Conservation (phyloP, 1,140 invertebrate species). For the Diabrotica virgifera region DNA sequence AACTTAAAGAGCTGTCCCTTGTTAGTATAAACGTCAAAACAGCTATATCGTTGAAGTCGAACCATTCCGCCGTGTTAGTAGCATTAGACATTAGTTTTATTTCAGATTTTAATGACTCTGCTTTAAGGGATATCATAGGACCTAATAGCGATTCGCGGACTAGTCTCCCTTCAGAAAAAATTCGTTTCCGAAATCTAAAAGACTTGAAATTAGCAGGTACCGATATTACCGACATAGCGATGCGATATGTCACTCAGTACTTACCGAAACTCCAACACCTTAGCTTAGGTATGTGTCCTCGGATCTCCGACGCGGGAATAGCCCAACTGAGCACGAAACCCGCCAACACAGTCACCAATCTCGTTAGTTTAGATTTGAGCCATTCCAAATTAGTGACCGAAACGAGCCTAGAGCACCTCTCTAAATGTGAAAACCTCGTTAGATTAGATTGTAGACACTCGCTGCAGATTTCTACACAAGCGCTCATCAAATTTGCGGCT, state of each 20-base stretch:
- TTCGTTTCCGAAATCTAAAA: constrained; percentile 73
- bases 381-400: constrained; percentile 82
- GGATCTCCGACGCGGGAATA: constrained; percentile 87
- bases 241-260: constrained; percentile 77
- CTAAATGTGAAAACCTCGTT: constrained; percentile 61
- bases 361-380: constrained; percentile 70
- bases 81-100: constrained; percentile 79
- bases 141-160: constrained; percentile 82
- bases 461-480: constrained; percentile 71
- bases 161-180: constrained; percentile 77
- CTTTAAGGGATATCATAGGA: constrained; percentile 77
- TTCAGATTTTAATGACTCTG: constrained; percentile 75
- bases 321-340: constrained; percentile 72
- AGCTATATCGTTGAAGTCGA: constrained; percentile 77
- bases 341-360: constrained; percentile 56
- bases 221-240: constrained; percentile 83
- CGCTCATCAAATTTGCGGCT: constrained; percentile 75
- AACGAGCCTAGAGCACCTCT: constrained; percentile 72
- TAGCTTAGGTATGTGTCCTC: constrained; percentile 79
- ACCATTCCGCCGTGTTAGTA: constrained; percentile 77
- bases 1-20: constrained; percentile 74
- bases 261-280: constrained; percentile 69
- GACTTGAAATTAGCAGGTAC: constrained; percentile 78
- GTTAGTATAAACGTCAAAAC: constrained; percentile 78
- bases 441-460: constrained; percentile 73